Base-by-base conservation (phyloP, 2,888 invertebrate species). In the Fragum fragum region DNA sequence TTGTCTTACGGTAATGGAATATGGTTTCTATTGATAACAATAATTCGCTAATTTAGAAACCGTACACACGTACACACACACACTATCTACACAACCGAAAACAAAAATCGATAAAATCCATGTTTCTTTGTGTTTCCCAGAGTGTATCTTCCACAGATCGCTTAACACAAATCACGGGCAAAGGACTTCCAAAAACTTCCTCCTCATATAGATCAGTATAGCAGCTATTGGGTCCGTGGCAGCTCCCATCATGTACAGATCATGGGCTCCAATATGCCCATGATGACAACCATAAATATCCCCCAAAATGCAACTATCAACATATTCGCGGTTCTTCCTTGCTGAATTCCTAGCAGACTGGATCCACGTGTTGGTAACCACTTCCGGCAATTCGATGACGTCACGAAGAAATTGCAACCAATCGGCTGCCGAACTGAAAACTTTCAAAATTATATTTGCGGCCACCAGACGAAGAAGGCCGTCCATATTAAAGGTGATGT, bases 201-300 rank as follows among this genome's bases (percentile, higher is more conserved):
- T 7, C 21, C 14, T 6, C 14, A 39, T 9, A 23, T 55, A 55
- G 1, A 21, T n/a, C 23, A n/a, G 21, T n/a, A 55, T 2, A 55
- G 55, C 55, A n/a, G n/a, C 21, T 23, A 1, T 6, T 2, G 55
- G 55, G 21, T n/a, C 9, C 1, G 55, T 23, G 55, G 6, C 55
- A 18, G 21, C 21, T 18, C 5, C 55, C 55, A 55, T 55, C 23
- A 11, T n/a, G 23, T 23, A 55, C 5, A 55, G 21, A 1, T 55
- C n/a, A 1, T 55, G 55, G 11, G 9, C 9, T 21, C 21, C n/a
- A 11, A 55, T 9, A n/a, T 1, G 21, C 1, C 55, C 55, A 55
- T 23, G 55, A 23, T 23, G 23, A 55, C 55, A 55, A 21, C 55
- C 21, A 55, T 55, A 55, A 55, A 55, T 55, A 55, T 55, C 55